Percentiles rank a stretch among this genome's conserved stretches.
These are phyloP conservation scores for Zaprionus gabonicus DNA, from an alignment of 1,140 invertebrate genomes.

Conservation along the genomic window DNA sequence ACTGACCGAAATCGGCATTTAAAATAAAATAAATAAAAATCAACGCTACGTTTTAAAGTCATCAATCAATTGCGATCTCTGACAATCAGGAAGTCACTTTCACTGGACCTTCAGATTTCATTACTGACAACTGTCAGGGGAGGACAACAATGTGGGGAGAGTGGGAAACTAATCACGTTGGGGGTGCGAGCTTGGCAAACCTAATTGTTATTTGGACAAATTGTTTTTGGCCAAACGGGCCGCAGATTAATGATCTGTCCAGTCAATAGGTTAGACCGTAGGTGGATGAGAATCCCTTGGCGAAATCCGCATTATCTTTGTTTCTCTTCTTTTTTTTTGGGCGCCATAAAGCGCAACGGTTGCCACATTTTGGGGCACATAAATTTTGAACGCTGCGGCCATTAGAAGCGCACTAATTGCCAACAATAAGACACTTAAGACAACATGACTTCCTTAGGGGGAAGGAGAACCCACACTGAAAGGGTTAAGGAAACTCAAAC, in stretches of 20 bases:
- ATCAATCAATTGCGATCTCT: constrained; percentile 55
- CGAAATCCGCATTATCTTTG: not conserved
- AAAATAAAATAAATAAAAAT: constrained; percentile 23
- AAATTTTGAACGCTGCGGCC: constrained; percentile 59
- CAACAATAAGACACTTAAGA: constrained; percentile 70
- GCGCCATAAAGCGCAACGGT: constrained; percentile 66
- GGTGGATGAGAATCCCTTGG: not conserved
- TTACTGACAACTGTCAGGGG: constrained; percentile 62
- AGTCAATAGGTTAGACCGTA: constrained; percentile 35
- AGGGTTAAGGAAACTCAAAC: constrained; percentile 35
- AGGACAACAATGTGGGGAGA: constrained; percentile 41
- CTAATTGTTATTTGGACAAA: constrained; percentile 77
- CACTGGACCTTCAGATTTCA: constrained; percentile 52
- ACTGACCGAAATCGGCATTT: constrained; percentile 47
- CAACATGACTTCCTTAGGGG: constrained; percentile 52
- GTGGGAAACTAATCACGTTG: constrained; percentile 17
- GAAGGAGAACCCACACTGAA: not conserved
- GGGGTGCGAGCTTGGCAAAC: constrained; percentile 42
- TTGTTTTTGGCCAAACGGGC: constrained; percentile 73
- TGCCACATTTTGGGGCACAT: constrained; percentile 39
- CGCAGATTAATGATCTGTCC: constrained; percentile 71
- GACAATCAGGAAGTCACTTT: constrained; percentile 49
- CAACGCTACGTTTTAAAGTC: constrained; percentile 9
- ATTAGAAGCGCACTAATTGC: constrained; percentile 69
- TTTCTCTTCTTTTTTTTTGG: not conserved